Base-by-base conservation (phyloP, 2,797 vertebrate species). In the Rhabdophis nuchalis region DNA sequence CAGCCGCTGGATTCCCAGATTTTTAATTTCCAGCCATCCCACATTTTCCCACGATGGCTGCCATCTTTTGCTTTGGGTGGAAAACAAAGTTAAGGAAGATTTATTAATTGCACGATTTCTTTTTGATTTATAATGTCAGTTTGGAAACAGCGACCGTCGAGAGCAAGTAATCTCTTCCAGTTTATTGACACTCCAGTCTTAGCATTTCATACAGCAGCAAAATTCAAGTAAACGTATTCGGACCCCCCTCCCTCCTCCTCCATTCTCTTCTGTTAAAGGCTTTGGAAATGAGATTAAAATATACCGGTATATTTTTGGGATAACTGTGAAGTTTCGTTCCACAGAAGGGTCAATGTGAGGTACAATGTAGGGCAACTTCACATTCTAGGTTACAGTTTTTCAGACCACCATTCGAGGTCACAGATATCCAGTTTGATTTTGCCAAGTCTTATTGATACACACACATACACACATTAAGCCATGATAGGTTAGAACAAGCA, bases 391-490 rank as follows among this genome's bases (percentile, higher is more conserved):
- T 92, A 95, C 87, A 93, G 86, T 94, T 89, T 56, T 92, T 90
- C 92, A 95, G 94, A 94, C 90, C 72, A 82, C 94, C 91, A 92
- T 94, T 95, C 94, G 91, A 96, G 93, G 92, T 94, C 92, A 94
- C 3, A 82, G 90, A 93, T 91, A 95, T 96, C 85, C 91, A 96
- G 94, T 94, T 97, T 92, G 93, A 96, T 95, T 95, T 93, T 92
- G 82, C 95, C 91, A 95, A 93, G 93, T 77, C 89, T 95, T 93
- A 97, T 86, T 90, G 91, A 95, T 23, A 77, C 95, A 96, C 94
- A 96, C 94, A 77, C 95, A 96, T 94, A 96, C 94, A 97, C 95
- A 96, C 93, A 95, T 94, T 91, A 92, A 97, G 94, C 94, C 94
- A 95, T 92, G 92, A 93, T 92, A 96, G 87, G 57, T 93, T 94